Conservation (phyloP, 2,888 invertebrate species). For the Stramonita haemastoma region DNA sequence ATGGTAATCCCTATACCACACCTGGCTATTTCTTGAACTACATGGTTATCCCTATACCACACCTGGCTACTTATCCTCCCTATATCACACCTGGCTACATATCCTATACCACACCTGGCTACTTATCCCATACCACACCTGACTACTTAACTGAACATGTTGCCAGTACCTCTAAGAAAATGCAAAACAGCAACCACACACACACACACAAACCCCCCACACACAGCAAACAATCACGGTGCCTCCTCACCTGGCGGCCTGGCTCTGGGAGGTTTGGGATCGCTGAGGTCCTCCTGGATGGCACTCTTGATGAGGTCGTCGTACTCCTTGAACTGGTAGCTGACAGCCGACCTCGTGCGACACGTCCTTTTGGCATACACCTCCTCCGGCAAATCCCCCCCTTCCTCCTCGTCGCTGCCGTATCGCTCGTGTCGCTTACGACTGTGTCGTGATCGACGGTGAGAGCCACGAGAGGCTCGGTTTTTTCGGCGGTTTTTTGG, state of each 20-base stretch:
- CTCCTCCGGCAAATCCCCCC: slow-evolving; percentile 47
- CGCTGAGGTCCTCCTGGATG: slow-evolving; percentile 71
- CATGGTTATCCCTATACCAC: too few species aligned
- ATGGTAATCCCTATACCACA: too few species aligned
- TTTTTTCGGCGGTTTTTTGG: background rate
- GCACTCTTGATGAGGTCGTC: slow-evolving; percentile 97
- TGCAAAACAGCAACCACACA: background rate
- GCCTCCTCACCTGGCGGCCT: background rate
- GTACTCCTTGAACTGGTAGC: slow-evolving; percentile 90
- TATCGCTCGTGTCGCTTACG: slow-evolving; percentile 38
- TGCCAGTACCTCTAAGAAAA: too few species aligned
- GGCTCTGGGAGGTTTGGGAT: slow-evolving; percentile 33
- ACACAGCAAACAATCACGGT: background rate
- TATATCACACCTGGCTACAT: too few species aligned
- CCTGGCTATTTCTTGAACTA: too few species aligned
- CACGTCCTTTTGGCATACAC: slow-evolving; percentile 80
- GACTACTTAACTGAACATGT: too few species aligned
- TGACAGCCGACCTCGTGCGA: slow-evolving; percentile 86
- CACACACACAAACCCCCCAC: background rate
- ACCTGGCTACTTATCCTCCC: too few species aligned
- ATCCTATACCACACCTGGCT: too few species aligned
- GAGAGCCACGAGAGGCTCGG: too few species aligned
- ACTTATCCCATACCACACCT: too few species aligned
- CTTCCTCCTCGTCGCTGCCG: slow-evolving; percentile 19
- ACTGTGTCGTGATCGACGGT: background rate